Evolutionary conservation across 2,888 invertebrate genomes (phyloP), one percentile per base, ranked within the genome.

Genomic region (Orchesella flavescens): DNA sequence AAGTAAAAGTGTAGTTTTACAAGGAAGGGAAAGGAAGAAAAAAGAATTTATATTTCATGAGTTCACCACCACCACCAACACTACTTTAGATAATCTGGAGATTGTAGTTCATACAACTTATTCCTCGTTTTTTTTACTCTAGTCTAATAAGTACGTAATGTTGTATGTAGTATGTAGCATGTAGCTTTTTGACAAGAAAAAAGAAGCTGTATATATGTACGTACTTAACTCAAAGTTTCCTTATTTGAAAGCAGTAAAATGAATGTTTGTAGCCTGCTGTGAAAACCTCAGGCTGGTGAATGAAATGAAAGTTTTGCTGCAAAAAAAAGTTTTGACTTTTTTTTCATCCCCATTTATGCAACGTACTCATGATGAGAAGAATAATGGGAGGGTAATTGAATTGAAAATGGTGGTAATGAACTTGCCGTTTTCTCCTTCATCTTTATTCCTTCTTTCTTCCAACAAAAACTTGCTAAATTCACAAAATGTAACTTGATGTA

Each of bases 321-420:
- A n/a, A 53, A 53, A 53, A 53, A 17, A 34, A 34, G 34, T 34
- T 34, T 34, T n/a, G n/a, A n/a, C n/a, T n/a, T 34, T 7, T 34
- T 34, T 34, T 34, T 34, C 34, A 34, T 34, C 2, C 3, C 34
- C 7, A 34, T 34, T 34, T 34, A 34, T 34, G 34, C 53, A 5
- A 43, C 17, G 34, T 43, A 55, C 49, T 55, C 79, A 63, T 72
- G 59, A 71, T 72, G 57, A 46, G 43, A 73, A 80, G 73, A 80
- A 43, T 73, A 73, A 80, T 80, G 59, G 66, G 46, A 46, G 73
- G 19, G 80, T 80, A 80, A 80, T 80, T 80, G 80, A 65, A 73
- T 80, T 73, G 80, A 80, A 80, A 72, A 72, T 80, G 73, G 73
- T 80, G 80, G 80, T 66, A 80, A 80, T 80, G 80, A 80, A 80